Evolutionary conservation across 2,113 vertebrate species (phyloP).

Genomic region (Lathamus discolor): DNA sequence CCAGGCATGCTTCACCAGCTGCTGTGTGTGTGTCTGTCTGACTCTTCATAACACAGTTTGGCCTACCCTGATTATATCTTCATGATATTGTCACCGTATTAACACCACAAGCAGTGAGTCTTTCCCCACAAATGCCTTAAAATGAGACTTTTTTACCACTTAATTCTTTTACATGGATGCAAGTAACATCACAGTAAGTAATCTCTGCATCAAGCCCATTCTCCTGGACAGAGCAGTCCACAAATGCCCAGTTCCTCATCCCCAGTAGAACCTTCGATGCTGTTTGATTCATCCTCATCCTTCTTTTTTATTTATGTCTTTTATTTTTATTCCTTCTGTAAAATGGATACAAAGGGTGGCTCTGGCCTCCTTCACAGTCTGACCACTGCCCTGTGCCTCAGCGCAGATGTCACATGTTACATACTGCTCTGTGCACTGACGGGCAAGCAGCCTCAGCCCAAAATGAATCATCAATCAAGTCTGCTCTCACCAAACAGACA

Average conservation of each 20-base stretch:
- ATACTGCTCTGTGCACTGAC: accelerated
- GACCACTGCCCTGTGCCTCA: accelerated
- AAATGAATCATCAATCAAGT: neutral
- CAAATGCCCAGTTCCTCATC: neutral
- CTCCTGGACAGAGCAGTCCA: neutral
- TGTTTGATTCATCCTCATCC: neutral
- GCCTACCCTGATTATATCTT: neutral
- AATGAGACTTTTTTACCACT: neutral
- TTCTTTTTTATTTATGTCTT: neutral
- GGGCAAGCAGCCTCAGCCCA: neutral
- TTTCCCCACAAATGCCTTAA: neutral
- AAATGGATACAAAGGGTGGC: neutral
- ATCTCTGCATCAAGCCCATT: neutral
- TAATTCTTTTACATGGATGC: neutral
- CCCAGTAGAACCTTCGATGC: neutral
- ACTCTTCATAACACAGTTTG: neutral
- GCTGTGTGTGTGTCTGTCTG: neutral
- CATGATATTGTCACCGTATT: neutral
- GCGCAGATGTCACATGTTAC: accelerated
- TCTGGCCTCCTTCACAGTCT: neutral
- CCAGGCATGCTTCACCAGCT: neutral
- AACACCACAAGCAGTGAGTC: neutral
- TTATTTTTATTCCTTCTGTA: neutral
- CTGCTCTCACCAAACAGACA: neutral
- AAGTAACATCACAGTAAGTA: neutral